Conservation (phyloP, 2,113 vertebrate genomes). For the Vanacampus margaritifer region DNA sequence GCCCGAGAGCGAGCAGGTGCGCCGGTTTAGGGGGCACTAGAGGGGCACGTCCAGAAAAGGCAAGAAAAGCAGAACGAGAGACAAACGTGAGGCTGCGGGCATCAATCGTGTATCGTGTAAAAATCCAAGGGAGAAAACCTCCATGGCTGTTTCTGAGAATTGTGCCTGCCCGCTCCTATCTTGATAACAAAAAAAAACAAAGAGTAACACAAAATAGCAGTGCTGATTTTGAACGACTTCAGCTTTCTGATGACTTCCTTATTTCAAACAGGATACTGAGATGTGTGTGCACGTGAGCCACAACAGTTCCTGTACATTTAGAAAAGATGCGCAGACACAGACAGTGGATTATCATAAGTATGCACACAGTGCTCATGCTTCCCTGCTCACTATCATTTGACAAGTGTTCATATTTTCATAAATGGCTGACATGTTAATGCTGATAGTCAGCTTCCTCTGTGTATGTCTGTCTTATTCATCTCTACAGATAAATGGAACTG, state of each 20-base stretch:
- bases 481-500: constrained; percentile 7
- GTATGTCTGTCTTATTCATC: constrained; percentile 12
- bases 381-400: background rate
- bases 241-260: constrained; percentile 67
- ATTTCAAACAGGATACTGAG: constrained; percentile 83
- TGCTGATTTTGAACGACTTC: constrained; percentile 26
- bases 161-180: constrained; percentile 1
- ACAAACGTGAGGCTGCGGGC: constrained; percentile 31
- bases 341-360: constrained; percentile 10
- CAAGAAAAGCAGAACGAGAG: constrained; percentile 35
- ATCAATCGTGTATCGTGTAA: constrained; percentile 22
- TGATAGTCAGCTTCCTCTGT: constrained; percentile 55
- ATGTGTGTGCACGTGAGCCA: constrained; percentile 29
- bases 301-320: constrained; percentile 36
- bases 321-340: constrained; percentile 10
- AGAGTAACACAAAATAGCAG: constrained; percentile 4
- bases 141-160: constrained; percentile 38
- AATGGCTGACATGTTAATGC: constrained; percentile 24
- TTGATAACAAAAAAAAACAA: background rate
- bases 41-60: constrained; percentile 31
- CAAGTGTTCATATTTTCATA: constrained; percentile 20
- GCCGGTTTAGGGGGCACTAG: constrained; percentile 85
- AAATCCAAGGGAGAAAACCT: constrained; percentile 49
- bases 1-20: constrained; percentile 76
- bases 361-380: background rate